These are phyloP conservation scores for Piscicola geometra DNA, from an alignment of 2,888 invertebrate genomes.

Conservation along the genomic window DNA sequence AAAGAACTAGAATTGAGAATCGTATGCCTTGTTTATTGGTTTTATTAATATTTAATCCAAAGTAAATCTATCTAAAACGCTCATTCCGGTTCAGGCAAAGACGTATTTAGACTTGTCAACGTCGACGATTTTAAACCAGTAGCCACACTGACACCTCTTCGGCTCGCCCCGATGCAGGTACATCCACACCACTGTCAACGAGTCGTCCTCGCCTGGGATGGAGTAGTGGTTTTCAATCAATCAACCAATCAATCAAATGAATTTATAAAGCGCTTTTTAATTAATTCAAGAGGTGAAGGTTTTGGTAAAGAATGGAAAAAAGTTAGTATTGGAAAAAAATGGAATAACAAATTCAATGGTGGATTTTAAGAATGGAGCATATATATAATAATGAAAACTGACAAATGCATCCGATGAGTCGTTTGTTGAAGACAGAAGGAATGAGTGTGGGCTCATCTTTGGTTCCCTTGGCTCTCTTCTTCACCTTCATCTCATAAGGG, in stretches of 20 bases:
- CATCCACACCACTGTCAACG: slow-evolving; percentile 85
- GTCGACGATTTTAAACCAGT: slow-evolving; percentile 85
- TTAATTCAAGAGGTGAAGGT: too few species aligned
- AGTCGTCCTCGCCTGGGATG: slow-evolving; percentile 72
- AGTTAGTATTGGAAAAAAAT: too few species aligned
- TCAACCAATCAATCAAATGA: too few species aligned
- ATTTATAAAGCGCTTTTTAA: too few species aligned
- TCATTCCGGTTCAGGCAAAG: neutral
- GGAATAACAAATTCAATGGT: too few species aligned
- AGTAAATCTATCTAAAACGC: too few species aligned
- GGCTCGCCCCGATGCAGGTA: slow-evolving; percentile 85
- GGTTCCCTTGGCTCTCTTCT: slow-evolving; percentile 75
- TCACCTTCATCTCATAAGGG: slow-evolving; percentile 67
- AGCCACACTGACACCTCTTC: slow-evolving; percentile 89
- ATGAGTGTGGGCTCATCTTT: slow-evolving; percentile 80
- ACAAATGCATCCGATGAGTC: slow-evolving; percentile 91
- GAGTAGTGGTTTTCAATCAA: too few species aligned
- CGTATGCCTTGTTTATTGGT: too few species aligned
- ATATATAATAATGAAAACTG: slow-evolving; percentile 44
- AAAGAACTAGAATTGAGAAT: too few species aligned
- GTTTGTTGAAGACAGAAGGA: slow-evolving; percentile 80
- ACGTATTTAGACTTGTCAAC: slow-evolving; percentile 43
- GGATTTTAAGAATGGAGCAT: too few species aligned
- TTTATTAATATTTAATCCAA: too few species aligned
- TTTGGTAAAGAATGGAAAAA: too few species aligned